Conservation (phyloP, 1,140 invertebrate species). For the Lepidurus apus region DNA sequence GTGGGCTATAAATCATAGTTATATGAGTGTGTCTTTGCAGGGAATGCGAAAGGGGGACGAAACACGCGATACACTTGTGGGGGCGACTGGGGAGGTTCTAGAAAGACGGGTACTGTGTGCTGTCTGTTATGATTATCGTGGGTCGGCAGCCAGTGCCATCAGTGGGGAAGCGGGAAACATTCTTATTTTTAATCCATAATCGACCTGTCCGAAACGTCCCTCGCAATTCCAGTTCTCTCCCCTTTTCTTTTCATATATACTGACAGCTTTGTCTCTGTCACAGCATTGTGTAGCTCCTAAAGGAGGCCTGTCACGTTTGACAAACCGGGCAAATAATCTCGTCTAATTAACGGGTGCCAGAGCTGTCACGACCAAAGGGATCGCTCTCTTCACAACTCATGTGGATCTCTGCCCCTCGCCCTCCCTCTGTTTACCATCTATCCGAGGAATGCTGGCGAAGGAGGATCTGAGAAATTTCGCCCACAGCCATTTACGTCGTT, state of each 20-base stretch:
- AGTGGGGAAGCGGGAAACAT: neutral
- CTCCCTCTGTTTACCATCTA: constrained; percentile 3
- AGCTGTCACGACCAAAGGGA: constrained; percentile 3
- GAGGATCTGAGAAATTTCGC: neutral
- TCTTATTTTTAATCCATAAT: constrained; percentile 18
- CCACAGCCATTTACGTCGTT: neutral
- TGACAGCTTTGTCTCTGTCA: constrained; percentile 15
- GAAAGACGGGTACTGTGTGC: neutral
- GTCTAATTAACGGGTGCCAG: constrained; percentile 21
- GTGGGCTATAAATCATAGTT: constrained; percentile 12
- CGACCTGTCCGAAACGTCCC: constrained; percentile 3
- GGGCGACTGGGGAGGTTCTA: neutral
- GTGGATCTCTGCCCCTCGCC: neutral
- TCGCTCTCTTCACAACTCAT: neutral
- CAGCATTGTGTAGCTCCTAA: constrained; percentile 2
- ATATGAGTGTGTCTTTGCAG: neutral
- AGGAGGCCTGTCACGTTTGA: constrained; percentile 17
- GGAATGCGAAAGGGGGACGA: neutral
- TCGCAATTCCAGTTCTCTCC: neutral
- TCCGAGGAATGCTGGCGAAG: neutral
- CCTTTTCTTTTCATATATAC: constrained; percentile 5
- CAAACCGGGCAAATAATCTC: constrained; percentile 19
- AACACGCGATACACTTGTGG: neutral
- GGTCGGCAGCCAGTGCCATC: neutral
- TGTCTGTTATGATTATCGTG: neutral